Conservation (phyloP, 2,113 vertebrate genomes). For the Cercopithecus mona region DNA sequence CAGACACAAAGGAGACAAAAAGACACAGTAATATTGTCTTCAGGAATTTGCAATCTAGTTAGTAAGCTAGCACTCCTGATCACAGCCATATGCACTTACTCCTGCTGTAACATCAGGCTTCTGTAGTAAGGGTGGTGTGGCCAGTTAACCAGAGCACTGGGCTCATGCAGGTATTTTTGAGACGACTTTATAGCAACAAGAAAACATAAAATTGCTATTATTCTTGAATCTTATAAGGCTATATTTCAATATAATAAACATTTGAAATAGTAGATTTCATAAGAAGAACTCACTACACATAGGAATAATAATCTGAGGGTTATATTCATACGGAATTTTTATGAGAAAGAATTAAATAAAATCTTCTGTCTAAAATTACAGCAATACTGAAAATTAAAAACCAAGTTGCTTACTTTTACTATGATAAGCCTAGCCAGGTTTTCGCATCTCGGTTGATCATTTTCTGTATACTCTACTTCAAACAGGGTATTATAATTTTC, state of each 20-base stretch:
- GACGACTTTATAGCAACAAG: background rate
- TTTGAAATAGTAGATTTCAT: background rate
- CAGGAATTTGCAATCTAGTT: background rate
- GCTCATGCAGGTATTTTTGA: background rate
- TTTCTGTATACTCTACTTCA: slow-evolving; percentile 80
- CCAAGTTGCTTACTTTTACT: slow-evolving; percentile 88
- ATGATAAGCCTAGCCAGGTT: slow-evolving; percentile 82
- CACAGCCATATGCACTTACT: background rate
- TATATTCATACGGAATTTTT: background rate
- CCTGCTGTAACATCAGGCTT: background rate
- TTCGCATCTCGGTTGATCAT: slow-evolving; percentile 73
- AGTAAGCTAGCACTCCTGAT: background rate
- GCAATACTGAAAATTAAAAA: slow-evolving; percentile 49
- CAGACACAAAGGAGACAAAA: background rate
- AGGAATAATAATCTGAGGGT: background rate
- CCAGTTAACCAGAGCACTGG: background rate
- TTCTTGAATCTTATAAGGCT: background rate
- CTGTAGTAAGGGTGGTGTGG: background rate
- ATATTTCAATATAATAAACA: background rate
- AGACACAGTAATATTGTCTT: background rate
- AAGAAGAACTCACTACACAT: background rate
- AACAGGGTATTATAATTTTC: slow-evolving; percentile 91
- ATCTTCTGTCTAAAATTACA: slow-evolving; percentile 7
- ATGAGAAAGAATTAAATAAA: slow-evolving; percentile 23
- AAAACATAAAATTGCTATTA: background rate